Base-by-base conservation (phyloP, 1,140 invertebrate genomes). In the Drosophila tani region DNA sequence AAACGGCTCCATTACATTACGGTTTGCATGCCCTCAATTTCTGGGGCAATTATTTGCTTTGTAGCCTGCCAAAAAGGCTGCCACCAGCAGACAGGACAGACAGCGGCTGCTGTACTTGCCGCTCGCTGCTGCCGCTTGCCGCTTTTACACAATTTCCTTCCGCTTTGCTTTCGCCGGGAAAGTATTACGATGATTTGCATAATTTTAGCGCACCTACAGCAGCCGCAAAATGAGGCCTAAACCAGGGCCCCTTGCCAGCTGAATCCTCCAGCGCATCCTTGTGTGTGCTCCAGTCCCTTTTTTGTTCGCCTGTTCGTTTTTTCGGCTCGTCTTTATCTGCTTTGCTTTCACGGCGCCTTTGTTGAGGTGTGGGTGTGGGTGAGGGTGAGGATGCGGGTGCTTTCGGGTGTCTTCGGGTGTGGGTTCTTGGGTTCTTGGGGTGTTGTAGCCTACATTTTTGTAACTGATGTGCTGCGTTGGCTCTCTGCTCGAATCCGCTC, bases 161-260 rank as follows among this genome's bases (percentile, higher is more conserved):
- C 81, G 71, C 75, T 81, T 86, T 86, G 67, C 75, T 83, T 76
- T 69, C 50, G 60, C 63, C 75, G 63, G 78, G 62, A 88, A 85
- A 82, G 86, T 85, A 90, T 90, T 90, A 90, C 85, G 85, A 90
- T 90, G 85, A 90, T 90, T 90, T 90, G 85, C 85, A 90, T 90
- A 90, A 90, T 90, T 90, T 85, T 75, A 79, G 84, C 81, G 79
- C 81, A 88, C 85, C 84, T 88, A 75, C 85, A 81, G 67, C 69
- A 80, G 68, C 85, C 79, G 47, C 77, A 74, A 45, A 53, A 63
- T 57, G 67, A 70, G 79, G 63, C 64, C 68, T 64, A 78, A 79
- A 60, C 82, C 65, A 49, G 76, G 68, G 56, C 41, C 45, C 45
- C 45, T 29, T 49, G 57, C 65, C 65, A 40, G 17, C 43, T 49